Percentiles rank a stretch among this genome's conserved stretches.
Evolutionary conservation across 2,797 vertebrate species (phyloP).

Genomic region (Hippoglossus hippoglossus): DNA sequence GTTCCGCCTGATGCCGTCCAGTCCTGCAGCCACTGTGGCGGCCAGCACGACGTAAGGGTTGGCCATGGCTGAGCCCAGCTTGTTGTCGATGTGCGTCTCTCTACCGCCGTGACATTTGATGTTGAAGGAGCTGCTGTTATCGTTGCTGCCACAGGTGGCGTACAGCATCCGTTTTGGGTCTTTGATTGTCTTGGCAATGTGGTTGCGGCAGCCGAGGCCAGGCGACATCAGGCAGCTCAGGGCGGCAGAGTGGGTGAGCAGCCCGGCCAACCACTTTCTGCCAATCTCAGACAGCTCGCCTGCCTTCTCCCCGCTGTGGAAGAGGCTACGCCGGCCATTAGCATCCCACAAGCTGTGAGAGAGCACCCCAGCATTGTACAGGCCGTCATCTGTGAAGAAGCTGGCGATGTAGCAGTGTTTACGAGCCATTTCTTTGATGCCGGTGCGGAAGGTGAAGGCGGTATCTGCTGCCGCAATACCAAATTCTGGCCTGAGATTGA

Average conservation of each 20-base stretch:
- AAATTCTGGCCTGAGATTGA: conserved; percentile 90
- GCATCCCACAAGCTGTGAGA: conserved; percentile 93
- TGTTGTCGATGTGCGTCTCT: conserved; percentile 91
- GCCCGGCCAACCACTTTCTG: conserved; percentile 90
- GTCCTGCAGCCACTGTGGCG: conserved; percentile 90
- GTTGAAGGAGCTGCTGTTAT: conserved; percentile 93
- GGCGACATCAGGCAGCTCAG: conserved; percentile 94
- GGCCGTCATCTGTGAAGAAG: conserved; percentile 90
- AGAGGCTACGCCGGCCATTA: conserved; percentile 86
- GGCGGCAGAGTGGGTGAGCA: conserved; percentile 90
- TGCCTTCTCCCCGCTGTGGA: conserved; percentile 79
- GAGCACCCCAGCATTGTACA: conserved; percentile 90
- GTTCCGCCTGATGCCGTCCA: conserved; percentile 89
- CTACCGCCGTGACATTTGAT: conserved; percentile 89
- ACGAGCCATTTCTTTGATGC: conserved; percentile 94
- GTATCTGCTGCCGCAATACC: conserved; percentile 91
- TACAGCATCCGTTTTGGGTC: conserved; percentile 85
- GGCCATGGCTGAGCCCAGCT: conserved; percentile 91
- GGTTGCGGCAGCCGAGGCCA: conserved; percentile 86
- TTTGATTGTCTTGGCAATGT: conserved; percentile 84
- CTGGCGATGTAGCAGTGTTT: conserved; percentile 92
- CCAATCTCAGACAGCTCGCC: conserved; percentile 87
- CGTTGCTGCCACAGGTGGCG: conserved; percentile 89
- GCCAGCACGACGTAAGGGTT: conserved; percentile 94
- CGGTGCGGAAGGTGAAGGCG: conserved; percentile 94